Conservation (phyloP, 2,113 vertebrate genomes). For the Hyla sarda region DNA sequence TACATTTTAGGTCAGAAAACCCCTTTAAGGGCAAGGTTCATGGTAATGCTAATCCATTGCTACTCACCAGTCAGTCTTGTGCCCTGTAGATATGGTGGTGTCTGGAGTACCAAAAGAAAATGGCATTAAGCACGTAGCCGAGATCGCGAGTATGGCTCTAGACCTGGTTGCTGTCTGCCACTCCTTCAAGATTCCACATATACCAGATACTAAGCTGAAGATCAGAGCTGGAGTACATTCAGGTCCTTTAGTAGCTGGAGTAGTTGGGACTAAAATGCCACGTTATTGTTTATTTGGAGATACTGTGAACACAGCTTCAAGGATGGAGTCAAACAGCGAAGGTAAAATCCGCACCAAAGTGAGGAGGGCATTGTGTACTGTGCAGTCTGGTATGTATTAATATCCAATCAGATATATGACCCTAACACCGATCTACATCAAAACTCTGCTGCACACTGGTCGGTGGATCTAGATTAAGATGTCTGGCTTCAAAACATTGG, state of each 20-base stretch:
- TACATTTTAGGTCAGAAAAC: too few species aligned
- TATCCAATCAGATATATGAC: too few species aligned
- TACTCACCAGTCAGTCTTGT: background rate
- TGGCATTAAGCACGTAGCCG: constrained; percentile 74
- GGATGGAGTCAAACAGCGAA: constrained; percentile 83
- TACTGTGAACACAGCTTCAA: constrained; percentile 79
- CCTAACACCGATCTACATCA: too few species aligned
- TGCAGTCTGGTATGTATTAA: background rate
- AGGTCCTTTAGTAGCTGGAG: constrained; percentile 80
- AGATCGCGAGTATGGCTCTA: constrained; percentile 79
- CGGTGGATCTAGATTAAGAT: too few species aligned
- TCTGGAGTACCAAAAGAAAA: constrained; percentile 78
- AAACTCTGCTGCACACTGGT: too few species aligned
- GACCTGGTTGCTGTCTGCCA: constrained; percentile 74
- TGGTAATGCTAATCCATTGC: background rate
- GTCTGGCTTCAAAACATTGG: too few species aligned
- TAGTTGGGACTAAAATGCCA: constrained; percentile 82
- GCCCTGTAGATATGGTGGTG: constrained; percentile 76
- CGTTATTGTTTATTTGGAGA: constrained; percentile 81
- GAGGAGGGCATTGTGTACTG: background rate
- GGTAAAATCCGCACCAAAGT: constrained; percentile 62
- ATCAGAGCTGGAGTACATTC: constrained; percentile 77
- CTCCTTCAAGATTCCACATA: constrained; percentile 77
- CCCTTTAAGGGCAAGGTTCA: background rate
- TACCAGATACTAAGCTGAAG: constrained; percentile 74